A percentile compares a stretch with the other conserved stretches of the same genome.
These are phyloP conservation scores for Mycteria americana DNA, from an alignment of 2,797 vertebrate genomes.

Conservation along the genomic window DNA sequence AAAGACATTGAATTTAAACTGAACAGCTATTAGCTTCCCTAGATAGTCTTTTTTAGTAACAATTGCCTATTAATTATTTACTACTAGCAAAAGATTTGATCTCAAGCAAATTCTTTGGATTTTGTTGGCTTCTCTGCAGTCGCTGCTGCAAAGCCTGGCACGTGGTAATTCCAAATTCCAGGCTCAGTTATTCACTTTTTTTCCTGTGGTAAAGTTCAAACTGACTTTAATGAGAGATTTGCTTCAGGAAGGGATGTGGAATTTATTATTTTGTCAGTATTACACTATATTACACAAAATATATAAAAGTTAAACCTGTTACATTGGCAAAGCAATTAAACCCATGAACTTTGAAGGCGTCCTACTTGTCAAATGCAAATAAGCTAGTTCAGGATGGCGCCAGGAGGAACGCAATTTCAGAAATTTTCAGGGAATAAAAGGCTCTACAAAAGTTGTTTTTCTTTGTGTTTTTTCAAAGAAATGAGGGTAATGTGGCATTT, in stretches of 20 bases:
- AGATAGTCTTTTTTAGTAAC: neutral
- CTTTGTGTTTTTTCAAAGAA: neutral
- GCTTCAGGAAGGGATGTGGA: neutral
- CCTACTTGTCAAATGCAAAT: neutral
- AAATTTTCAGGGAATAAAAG: neutral
- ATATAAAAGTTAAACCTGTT: neutral
- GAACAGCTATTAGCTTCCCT: neutral
- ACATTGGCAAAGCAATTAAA: neutral
- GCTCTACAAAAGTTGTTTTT: neutral
- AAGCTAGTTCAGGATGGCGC: neutral
- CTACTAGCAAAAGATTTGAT: neutral
- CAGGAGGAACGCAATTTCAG: neutral
- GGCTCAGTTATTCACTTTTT: neutral
- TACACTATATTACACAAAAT: neutral
- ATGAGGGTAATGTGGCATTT: neutral
- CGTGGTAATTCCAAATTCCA: neutral
- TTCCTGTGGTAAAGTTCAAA: neutral
- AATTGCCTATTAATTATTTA: slow-evolving; percentile 20
- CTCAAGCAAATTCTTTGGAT: neutral
- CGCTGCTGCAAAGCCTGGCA: neutral
- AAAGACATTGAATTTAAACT: neutral
- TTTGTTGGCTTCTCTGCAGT: neutral
- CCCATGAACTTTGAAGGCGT: neutral
- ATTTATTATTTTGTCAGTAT: neutral
- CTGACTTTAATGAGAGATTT: neutral